Evolutionary conservation across 2,113 vertebrate species (phyloP), one percentile per base, ranked within the genome.

Genomic region (Picathartes gymnocephalus): DNA sequence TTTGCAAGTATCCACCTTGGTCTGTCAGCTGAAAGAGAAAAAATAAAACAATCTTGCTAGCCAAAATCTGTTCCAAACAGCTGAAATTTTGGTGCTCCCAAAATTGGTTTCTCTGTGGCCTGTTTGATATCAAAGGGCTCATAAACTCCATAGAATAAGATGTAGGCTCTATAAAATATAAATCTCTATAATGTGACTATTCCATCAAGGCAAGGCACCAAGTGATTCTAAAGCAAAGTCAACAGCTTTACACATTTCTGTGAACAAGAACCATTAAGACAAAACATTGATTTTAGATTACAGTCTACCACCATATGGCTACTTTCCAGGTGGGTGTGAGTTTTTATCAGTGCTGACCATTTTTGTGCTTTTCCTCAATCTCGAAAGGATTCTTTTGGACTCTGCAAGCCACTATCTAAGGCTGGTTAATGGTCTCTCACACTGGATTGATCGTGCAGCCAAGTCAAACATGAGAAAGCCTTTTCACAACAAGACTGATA

Each of bases 361-460:
- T 71, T 92, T 31, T 64, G 13, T 68, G 7, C 11, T 76, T 84
- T 60, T 79, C 23, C 57, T 92, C 0, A 0, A 44, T 65, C 33
- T 90, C 44, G 17, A 6, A 69, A 80, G 37, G 37, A 40, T 20
- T 47, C 12, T 78, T 45, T 33, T 33, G 27, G 62, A 18, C 17
- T 53, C 37, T 53, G 7, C 1, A 1, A 81, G 15, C 5, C 10
- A n/a, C 44, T 74, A 47, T 61, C 18, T 42, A 22, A 85, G 45
- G 22, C 17, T 40, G 14, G 10, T 27, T 47, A 58, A 51, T 30
- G 10, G 24, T 19, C 8, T 62, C 5, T 44, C 11, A 10, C 25
- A 10, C 23, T 9, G 23, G 4, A 39, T 33, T 0, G 0, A 30
- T 27, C 3, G 0, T 9, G 2, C 21, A 64, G 9, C 6, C 8